Evolutionary conservation across 2,797 vertebrate species (phyloP).

Genomic region (Chromobotia macracanthus): DNA sequence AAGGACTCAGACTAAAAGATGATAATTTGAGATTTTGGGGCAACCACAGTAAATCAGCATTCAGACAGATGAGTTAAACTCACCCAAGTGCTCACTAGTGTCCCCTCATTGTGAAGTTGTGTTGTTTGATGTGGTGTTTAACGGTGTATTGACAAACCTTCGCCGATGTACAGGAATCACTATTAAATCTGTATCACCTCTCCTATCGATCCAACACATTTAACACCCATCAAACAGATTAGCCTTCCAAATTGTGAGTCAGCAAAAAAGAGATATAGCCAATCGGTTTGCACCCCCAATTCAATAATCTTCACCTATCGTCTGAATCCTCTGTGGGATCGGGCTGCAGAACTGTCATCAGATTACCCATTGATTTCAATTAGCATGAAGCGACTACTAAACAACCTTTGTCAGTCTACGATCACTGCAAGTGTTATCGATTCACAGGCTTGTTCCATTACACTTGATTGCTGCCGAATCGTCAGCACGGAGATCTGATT

Average conservation of each 20-base stretch:
- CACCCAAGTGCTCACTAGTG: slow-evolving; percentile 3
- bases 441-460: slow-evolving; percentile 76
- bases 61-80: neutral
- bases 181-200: slow-evolving; percentile 64
- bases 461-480: slow-evolving; percentile 72
- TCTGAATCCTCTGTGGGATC: slow-evolving; percentile 74
- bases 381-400: slow-evolving; percentile 76
- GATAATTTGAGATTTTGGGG: neutral
- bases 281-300: slow-evolving; percentile 60
- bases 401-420: slow-evolving; percentile 80
- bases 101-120: slow-evolving; percentile 9
- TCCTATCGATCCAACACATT: slow-evolving; percentile 68
- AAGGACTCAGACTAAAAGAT: neutral
- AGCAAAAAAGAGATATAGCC: slow-evolving; percentile 68
- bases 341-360: slow-evolving; percentile 78
- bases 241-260: slow-evolving; percentile 69
- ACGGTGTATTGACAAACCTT: slow-evolving; percentile 57
- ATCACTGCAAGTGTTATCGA: slow-evolving; percentile 77
- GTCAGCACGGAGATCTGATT: slow-evolving; percentile 69
- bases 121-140: slow-evolving; percentile 51
- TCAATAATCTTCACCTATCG: slow-evolving; percentile 64
- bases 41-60: neutral
- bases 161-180: slow-evolving; percentile 48
- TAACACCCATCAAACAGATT: slow-evolving; percentile 66
- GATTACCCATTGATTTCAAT: slow-evolving; percentile 87